Evolutionary conservation across 1,140 invertebrate species (phyloP).

Genomic region (Cephus cinctus): DNA sequence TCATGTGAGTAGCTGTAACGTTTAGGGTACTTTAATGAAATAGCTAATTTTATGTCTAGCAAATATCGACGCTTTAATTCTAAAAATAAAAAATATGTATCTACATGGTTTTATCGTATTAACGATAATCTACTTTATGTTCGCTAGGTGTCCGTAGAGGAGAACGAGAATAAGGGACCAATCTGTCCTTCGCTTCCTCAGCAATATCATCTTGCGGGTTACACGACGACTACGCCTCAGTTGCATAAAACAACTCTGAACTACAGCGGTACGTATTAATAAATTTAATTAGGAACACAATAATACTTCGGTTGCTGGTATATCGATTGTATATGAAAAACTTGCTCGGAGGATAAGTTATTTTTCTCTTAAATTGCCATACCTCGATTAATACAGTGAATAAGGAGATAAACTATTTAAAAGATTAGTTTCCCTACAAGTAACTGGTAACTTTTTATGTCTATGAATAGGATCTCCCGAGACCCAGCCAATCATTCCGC

Average conservation of each 20-base stretch:
- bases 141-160: slow-evolving; percentile 49
- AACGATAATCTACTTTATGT: slow-evolving; percentile 47
- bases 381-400: too few relatives aligned
- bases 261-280: not conserved
- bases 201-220: slow-evolving; percentile 46
- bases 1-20: too few relatives aligned
- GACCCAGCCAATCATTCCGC: slow-evolving; percentile 45
- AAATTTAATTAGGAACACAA: not conserved
- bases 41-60: too few relatives aligned
- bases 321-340: not conserved
- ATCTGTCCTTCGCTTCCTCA: slow-evolving; percentile 51
- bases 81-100: slow-evolving; percentile 15
- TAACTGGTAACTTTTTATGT: too few relatives aligned
- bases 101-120: slow-evolving; percentile 23
- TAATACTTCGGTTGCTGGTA: not conserved
- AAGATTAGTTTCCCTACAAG: too few relatives aligned
- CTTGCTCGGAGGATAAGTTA: slow-evolving; percentile 12
- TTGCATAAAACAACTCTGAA: slow-evolving; percentile 44
- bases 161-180: slow-evolving; percentile 49
- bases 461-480: slow-evolving; percentile 44
- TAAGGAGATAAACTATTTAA: too few relatives aligned
- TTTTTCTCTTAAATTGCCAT: slow-evolving; percentile 19
- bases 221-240: slow-evolving; percentile 47
- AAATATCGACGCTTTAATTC: too few relatives aligned
- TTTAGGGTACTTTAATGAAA: too few relatives aligned